Base-by-base conservation (phyloP, 2,888 invertebrate genomes). In the Lacanobia wlatinum region DNA sequence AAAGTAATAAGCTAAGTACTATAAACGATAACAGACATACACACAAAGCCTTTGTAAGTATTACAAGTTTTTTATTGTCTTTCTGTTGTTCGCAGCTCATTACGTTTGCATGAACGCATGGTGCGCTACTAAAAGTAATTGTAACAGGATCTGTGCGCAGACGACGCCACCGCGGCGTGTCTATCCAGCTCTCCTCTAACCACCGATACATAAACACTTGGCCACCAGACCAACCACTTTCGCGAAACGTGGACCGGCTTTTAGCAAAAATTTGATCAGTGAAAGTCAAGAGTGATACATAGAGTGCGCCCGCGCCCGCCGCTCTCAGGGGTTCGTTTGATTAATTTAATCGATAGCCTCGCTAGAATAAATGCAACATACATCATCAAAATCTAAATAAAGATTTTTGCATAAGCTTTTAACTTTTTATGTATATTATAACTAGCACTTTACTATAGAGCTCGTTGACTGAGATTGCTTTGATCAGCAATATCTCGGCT, bases 181-280 rank as follows among this genome's bases (percentile, higher is more conserved):
- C 89, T 92, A 91, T 89, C 89, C 89, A 89, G 76, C 79, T 76
- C 81, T 87, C 87, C 78, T 81, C 82, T 90, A 90, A 87, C 89
- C 85, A 87, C 86, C 82, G 82, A 87, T 81, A 83, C 81, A 78
- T 88, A 89, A 87, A 90, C 84, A 84, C 82, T 85, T 86, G 81
- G 80, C 76, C 88, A 91, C 93, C 92, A 90, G 92, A 90, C 92
- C 90, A 90, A 95, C 95, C 93, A 94, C 96, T 96, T 96, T 96
- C 96, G 95, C 95, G 89, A 91, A 92, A 89, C 93, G 79, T 86
- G 91, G 94, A 95, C 96, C 95, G 95, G 96, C 93, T 95, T 95
- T 95, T 94, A 95, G 95, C 94, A 95, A 96, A 95, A 95, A 95
- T 96, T 95, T 96, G 92, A 96, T 93, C 95, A 95, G 96, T 94